Base-by-base conservation (phyloP, 2,888 invertebrate species). In the Ptychoptera contaminata region DNA sequence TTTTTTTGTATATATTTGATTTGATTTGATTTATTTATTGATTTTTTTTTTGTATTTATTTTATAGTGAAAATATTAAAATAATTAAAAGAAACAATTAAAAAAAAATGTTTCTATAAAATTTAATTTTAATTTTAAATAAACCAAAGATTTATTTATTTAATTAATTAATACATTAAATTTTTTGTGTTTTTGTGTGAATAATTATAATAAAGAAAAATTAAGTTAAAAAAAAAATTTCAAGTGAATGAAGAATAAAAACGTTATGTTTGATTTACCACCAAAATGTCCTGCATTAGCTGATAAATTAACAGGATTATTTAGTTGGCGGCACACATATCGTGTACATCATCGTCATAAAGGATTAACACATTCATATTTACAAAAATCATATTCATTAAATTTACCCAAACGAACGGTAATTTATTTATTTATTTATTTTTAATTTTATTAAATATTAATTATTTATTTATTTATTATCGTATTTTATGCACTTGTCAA, bases 321-420 rank as follows among this genome's bases (percentile, higher is more conserved):
- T 58, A 81, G 82, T 45, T 82, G 83, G 82, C 68, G 82, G 52
- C 83, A 83, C 61, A 83, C 81, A 8, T 83, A 83, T 58, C 79
- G 82, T 49, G 82, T 84, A 50, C 80, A 82, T 58, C 81, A 82
- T 60, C 68, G 82, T 52, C 83, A 84, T 57, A 73, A 78, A 55
- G 71, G 72, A 51, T 69, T 76, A 49, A 55, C 61, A 32, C 65
- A 65, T 50, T 57, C 59, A 46, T 59, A 58, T 50, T 51, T 66
- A 44, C 65, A 65, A 50, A 66, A 65, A 55, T 63, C 64, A 48
- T 65, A 65, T 53, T 64, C 65, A 46, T 51, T 66, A 49, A 64
- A 65, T 47, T 50, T 65, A 51, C 63, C 64, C 48, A 57, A 23
- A 23, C 23, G 23, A 7, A 23, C 23, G 23, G 23, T 23, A 23